A percentile compares a stretch with the other conserved stretches of the same genome.
phyloP scores from a whole-genome alignment of 2,113 vertebrate genomes.

The Tachycineta bicolor region DNA sequence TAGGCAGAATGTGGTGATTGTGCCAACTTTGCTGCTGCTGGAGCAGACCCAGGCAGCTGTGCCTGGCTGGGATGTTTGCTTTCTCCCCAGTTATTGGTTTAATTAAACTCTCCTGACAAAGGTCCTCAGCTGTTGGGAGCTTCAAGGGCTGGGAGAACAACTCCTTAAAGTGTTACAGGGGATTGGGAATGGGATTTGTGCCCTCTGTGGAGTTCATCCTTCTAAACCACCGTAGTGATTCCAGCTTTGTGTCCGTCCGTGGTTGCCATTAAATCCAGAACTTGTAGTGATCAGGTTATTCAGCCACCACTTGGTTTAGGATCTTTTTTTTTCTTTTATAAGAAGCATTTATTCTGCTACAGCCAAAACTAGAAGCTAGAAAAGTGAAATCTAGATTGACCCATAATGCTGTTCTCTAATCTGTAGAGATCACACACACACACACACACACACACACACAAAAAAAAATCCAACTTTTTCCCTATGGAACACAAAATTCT shows the following conservation, averaged over 20 bases:
- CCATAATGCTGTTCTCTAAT: background rate
- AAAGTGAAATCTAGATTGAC: background rate
- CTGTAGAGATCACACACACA: background rate
- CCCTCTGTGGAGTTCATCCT: background rate
- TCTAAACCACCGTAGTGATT: background rate
- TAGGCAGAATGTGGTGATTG: background rate
- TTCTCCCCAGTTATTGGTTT: background rate
- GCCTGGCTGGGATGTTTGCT: background rate
- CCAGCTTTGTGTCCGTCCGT: fast-evolving
- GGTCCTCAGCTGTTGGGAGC: no score
- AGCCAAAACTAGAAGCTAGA: background rate
- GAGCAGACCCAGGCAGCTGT: background rate
- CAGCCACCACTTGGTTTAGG: background rate
- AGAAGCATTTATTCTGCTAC: background rate
- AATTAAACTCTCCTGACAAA: no score
- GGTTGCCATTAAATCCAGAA: background rate
- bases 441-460: no score
- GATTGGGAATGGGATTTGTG: no score
- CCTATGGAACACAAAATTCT: background rate
- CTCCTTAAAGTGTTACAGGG: no score
- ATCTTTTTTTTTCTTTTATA: background rate
- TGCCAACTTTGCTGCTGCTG: background rate
- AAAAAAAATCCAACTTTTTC: background rate
- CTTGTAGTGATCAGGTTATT: background rate
- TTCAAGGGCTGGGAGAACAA: no score